Evolutionary conservation across 2,797 vertebrate species (phyloP).

Genomic region (Taeniopygia guttata): DNA sequence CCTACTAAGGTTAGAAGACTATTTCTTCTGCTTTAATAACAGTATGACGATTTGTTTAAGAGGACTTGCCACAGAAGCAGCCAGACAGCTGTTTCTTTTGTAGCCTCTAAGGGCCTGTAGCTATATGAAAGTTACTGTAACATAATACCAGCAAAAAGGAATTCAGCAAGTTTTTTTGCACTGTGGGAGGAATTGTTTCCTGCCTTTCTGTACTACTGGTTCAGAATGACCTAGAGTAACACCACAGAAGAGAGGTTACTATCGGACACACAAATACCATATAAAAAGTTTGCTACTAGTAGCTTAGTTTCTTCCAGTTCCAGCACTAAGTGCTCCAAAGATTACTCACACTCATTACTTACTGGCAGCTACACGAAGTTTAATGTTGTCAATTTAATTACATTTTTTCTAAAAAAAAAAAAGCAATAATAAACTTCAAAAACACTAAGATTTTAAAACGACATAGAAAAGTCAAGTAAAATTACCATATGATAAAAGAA

Average conservation of each 20-base stretch:
- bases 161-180: slow-evolving; percentile 68
- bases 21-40: neutral
- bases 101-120: slow-evolving; percentile 12
- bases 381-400: neutral
- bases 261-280: slow-evolving; percentile 73
- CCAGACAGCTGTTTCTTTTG: slow-evolving; percentile 57
- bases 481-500: neutral
- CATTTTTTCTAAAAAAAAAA: neutral
- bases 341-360: neutral
- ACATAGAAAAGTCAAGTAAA: neutral
- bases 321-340: neutral
- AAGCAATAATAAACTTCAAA: neutral
- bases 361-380: neutral
- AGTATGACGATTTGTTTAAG: neutral
- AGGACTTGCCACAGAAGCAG: neutral
- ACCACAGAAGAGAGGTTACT: slow-evolving; percentile 86
- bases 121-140: slow-evolving; percentile 71
- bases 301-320: neutral
- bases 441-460: neutral
- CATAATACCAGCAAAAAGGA: slow-evolving; percentile 71
- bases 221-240: slow-evolving; percentile 88
- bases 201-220: slow-evolving; percentile 67
- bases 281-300: neutral
- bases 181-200: slow-evolving; percentile 75
- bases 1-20: neutral